Percentiles rank a stretch among this genome's conserved stretches.
Conservation (phyloP, 2,113 vertebrate genomes). For the Rhinolophus ferrumequinum region DNA sequence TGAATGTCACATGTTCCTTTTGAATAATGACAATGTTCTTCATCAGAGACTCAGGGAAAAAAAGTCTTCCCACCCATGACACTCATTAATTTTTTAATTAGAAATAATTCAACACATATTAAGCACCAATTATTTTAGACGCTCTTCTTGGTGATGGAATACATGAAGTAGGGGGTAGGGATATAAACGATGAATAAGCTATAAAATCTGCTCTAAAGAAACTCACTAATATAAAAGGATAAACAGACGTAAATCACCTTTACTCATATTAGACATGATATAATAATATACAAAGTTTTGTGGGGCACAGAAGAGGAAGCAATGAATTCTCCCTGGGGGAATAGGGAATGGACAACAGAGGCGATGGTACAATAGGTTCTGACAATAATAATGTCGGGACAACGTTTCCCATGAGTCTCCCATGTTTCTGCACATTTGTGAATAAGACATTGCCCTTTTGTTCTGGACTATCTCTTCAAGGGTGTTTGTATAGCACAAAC, state of each 20-base stretch:
- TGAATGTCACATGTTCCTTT: neutral
- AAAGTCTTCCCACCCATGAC: neutral
- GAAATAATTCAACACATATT: neutral
- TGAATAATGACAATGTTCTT: neutral
- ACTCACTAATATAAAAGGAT: neutral
- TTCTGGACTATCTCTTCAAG: neutral
- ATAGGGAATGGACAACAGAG: neutral
- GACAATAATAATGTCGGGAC: neutral
- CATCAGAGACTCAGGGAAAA: neutral
- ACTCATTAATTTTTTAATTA: slow-evolving; percentile 5
- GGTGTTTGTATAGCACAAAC: neutral
- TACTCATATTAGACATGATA: neutral
- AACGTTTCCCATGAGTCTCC: neutral
- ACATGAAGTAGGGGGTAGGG: neutral
- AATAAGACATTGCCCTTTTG: neutral
- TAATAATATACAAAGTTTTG: neutral
- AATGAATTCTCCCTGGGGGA: neutral
- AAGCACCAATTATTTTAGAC: neutral
- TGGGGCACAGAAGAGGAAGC: neutral
- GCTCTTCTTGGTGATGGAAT: neutral
- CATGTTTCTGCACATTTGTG: neutral
- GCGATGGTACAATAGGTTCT: neutral
- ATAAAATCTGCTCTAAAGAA: neutral
- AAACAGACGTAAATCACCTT: neutral
- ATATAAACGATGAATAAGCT: neutral